These are phyloP conservation scores for Rhabdomys dilectus DNA, from an alignment of 2,113 vertebrate genomes.

Conservation along the genomic window DNA sequence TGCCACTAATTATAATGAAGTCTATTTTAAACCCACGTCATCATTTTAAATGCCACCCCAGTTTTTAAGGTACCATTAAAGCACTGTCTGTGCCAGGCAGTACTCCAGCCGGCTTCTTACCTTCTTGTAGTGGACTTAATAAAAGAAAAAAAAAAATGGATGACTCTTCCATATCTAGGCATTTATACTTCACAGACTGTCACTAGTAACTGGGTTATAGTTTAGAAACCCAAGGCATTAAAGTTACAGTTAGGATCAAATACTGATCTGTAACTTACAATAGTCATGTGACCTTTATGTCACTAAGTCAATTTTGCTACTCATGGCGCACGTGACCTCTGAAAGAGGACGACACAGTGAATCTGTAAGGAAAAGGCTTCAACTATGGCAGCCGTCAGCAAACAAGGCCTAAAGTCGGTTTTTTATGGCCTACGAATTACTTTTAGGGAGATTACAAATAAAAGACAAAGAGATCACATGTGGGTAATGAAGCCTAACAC, in stretches of 20 bases:
- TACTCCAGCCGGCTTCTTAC: not conserved
- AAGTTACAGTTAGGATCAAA: slow-evolving; percentile 35
- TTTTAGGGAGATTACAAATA: not conserved
- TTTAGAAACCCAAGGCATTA: slow-evolving; percentile 52
- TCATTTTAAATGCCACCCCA: slow-evolving; percentile 56
- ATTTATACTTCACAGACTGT: not conserved
- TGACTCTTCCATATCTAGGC: not conserved
- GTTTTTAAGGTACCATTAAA: not conserved
- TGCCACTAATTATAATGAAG: slow-evolving; percentile 9
- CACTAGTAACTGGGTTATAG: not conserved
- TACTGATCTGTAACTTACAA: not conserved
- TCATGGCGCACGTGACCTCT: not conserved
- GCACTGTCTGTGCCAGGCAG: not conserved
- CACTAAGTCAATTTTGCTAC: slow-evolving; percentile 17
- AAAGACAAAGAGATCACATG: not conserved
- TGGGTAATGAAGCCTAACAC: not conserved
- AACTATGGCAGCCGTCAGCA: not conserved
- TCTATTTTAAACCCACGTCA: slow-evolving; percentile 54
- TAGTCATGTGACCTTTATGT: not conserved
- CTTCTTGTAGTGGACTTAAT: not conserved
- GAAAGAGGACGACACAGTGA: not conserved
- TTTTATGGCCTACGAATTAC: not conserved
- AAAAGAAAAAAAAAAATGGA: not conserved
- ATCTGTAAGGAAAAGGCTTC: not conserved
- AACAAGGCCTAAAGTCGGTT: not conserved